A percentile compares a stretch with the other conserved stretches of the same genome.
Conservation (phyloP, 2,113 vertebrate genomes). For the Sterrhoptilus dennistouni region DNA sequence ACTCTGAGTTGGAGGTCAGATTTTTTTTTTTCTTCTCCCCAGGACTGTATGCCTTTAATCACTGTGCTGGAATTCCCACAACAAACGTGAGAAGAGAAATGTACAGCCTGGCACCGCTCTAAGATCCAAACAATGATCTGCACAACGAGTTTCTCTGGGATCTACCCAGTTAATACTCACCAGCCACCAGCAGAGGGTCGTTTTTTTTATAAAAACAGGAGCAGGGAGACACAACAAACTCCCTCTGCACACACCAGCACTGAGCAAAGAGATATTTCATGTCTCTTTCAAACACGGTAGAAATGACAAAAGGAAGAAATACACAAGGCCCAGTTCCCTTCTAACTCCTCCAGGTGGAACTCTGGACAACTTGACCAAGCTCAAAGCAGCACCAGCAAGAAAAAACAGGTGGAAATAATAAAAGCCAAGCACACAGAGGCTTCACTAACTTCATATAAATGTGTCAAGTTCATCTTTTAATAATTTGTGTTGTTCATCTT, state of each 20-base stretch:
- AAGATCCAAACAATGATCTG: background rate
- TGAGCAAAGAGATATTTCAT: background rate
- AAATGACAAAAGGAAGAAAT: background rate
- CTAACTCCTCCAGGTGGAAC: background rate
- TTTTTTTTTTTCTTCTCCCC: background rate
- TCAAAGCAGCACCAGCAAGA: background rate
- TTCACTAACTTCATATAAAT: background rate
- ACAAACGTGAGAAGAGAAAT: background rate
- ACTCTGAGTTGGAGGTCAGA: background rate
- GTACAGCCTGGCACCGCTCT: rapidly evolving
- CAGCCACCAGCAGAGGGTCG: background rate
- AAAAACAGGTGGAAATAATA: background rate
- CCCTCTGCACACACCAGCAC: background rate
- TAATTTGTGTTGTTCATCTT: background rate
- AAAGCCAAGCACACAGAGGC: background rate
- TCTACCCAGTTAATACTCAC: background rate
- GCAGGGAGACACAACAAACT: background rate
- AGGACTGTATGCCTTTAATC: background rate
- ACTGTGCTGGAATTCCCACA: background rate
- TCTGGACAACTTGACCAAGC: background rate
- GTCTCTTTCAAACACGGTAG: background rate
- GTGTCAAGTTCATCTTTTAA: background rate
- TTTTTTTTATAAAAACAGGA: background rate
- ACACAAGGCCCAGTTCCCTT: background rate
- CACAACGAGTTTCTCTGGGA: background rate